Percentiles rank a stretch among this genome's conserved stretches.
phyloP scores from a whole-genome alignment of 2,888 invertebrate genomes.

The Philonicus albiceps region DNA sequence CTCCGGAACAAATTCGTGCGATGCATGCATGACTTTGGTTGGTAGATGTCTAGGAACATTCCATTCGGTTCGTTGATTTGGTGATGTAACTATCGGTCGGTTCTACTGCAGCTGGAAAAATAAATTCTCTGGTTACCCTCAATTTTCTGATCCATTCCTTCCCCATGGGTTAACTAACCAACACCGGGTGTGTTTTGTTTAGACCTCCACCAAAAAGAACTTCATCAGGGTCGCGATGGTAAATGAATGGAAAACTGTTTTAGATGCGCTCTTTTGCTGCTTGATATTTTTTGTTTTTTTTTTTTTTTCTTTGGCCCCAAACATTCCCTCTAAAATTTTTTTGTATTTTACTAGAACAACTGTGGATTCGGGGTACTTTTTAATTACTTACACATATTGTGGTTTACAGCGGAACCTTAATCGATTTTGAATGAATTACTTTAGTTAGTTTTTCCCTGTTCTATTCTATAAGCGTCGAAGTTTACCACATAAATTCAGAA shows the following conservation, averaged over 20 bases:
- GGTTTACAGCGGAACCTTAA: not conserved
- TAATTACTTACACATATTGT: not conserved
- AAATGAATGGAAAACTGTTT: not conserved
- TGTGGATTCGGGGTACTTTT: not conserved
- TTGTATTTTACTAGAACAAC: not conserved
- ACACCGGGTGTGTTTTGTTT: not conserved
- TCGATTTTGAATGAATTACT: no score
- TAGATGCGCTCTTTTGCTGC: not conserved
- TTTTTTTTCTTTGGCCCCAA: no score
- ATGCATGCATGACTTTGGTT: not conserved
- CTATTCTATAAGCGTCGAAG: no score
- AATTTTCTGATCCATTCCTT: constrained; percentile 30
- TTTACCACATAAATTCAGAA: no score
- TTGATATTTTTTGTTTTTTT: not conserved
- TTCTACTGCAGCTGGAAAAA: not conserved
- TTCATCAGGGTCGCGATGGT: not conserved
- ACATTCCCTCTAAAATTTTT: not conserved
- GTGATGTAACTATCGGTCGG: not conserved
- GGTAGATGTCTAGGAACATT: constrained; percentile 11
- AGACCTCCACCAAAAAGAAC: not conserved
- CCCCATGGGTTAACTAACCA: not conserved
- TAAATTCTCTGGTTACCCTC: constrained; percentile 20
- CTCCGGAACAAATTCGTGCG: constrained; percentile 8
- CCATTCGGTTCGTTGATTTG: constrained; percentile 27
- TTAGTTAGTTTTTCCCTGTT: no score